Percentiles rank a stretch among this genome's conserved stretches.
Evolutionary conservation across 2,113 vertebrate genomes (phyloP).

Genomic region (Mesembrinibis cayennensis): DNA sequence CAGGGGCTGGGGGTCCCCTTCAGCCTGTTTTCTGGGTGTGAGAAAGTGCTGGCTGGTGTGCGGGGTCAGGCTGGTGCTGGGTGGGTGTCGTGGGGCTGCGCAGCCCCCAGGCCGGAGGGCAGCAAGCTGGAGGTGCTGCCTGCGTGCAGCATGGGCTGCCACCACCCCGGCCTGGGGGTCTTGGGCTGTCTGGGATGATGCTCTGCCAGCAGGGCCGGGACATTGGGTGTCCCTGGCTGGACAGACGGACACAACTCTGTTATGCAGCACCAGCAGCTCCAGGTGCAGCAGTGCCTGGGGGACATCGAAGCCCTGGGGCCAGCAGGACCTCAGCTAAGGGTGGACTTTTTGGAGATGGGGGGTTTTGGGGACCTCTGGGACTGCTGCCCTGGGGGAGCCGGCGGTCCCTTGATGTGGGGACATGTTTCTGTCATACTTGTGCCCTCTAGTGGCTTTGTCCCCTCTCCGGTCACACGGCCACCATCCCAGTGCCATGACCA

Average conservation of each 20-base stretch:
- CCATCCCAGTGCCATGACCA: neutral
- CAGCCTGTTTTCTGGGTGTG: neutral
- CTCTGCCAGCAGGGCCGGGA: neutral
- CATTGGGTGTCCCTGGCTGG: neutral
- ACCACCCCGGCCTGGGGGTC: rapidly evolving
- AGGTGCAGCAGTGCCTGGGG: neutral
- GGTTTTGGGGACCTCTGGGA: neutral
- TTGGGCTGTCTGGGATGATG: neutral
- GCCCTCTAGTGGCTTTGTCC: conserved; percentile 55
- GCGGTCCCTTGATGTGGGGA: neutral
- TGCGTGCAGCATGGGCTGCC: neutral
- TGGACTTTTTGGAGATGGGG: neutral
- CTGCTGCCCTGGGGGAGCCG: neutral
- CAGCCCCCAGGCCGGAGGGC: neutral
- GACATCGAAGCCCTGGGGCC: too few relatives aligned
- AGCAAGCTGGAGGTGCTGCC: neutral
- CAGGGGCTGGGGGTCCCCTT: neutral
- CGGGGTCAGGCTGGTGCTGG: neutral
- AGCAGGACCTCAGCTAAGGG: neutral
- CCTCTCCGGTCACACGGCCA: neutral
- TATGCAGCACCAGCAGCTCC: neutral
- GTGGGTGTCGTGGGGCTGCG: too few relatives aligned
- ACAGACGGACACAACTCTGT: rapidly evolving
- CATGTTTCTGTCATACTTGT: conserved; percentile 30
- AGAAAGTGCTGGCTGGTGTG: neutral